Base-by-base conservation (phyloP, 2,888 invertebrate species). In the Nomada fucata region DNA sequence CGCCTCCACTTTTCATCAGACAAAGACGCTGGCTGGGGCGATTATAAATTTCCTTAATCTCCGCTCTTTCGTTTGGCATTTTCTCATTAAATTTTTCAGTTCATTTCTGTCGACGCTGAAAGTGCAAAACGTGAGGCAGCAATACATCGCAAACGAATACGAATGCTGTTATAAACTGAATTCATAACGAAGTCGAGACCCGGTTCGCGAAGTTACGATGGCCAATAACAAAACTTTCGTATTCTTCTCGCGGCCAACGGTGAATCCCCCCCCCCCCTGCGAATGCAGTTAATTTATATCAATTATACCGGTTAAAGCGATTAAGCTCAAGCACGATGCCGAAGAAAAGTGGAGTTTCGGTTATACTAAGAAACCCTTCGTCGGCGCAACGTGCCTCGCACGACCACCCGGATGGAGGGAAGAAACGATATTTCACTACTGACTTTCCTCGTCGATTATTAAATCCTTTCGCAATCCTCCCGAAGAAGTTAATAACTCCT, bases 261-360 rank as follows among this genome's bases (percentile, higher is more conserved):
- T 79, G 77, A 77, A 87, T 81, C 65, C 72, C 67, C 77, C 59
- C 26, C 61, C 72, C 67, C 77, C 59, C 26, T 59, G 60, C 72
- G 60, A 73, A 63, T 42, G n/a, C 60, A 61, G 74, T 85, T 83
- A 79, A 83, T 85, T 85, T 83, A 77, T 86, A 87, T 87, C 88
- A 85, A 87, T 86, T 87, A 87, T 74, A 63, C 60, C 69, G 61
- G 76, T 70, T 69, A 65, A 83, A 83, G 69, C 83, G 80, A 87
- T 87, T 85, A 87, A 80, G 57, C 42, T 36, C 29, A 70, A 55
- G 60, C n/a, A 67, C 67, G 59, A 63, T 18, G 11, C 57, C 13
- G 15, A 11, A 7, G 18, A 42, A 77, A 71, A 50, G 59, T 20
- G 53, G 11, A 7, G 60, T 29, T 63, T 57, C 10, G 59, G 42